These are phyloP conservation scores for Carcharodon carcharias DNA, from an alignment of 2,797 vertebrate genomes.

Conservation along the genomic window DNA sequence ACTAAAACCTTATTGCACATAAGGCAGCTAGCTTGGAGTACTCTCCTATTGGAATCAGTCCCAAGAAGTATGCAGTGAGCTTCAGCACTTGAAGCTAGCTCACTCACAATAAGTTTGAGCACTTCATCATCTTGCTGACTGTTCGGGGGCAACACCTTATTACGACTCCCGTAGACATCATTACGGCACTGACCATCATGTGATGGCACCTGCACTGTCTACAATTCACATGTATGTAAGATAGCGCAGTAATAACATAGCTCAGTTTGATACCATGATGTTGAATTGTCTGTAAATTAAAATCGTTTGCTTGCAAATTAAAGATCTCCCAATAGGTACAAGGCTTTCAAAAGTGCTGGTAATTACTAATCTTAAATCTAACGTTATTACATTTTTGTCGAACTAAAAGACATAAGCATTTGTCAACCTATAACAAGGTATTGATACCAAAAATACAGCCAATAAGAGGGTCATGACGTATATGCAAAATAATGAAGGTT, in stretches of 20 bases:
- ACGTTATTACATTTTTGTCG: background rate
- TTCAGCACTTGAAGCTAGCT: background rate
- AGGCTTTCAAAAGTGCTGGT: slow-evolving; percentile 20
- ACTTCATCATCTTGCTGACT: background rate
- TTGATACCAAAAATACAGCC: background rate
- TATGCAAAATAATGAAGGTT: background rate
- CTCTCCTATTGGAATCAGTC: background rate
- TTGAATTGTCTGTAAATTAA: slow-evolving; percentile 30
- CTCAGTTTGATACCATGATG: background rate
- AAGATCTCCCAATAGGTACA: slow-evolving; percentile 7
- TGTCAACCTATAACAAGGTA: background rate
- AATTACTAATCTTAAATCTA: slow-evolving; percentile 30
- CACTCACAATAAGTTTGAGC: background rate
- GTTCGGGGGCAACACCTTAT: background rate
- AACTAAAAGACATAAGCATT: slow-evolving; percentile 19
- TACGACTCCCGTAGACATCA: background rate
- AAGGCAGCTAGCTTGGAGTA: background rate
- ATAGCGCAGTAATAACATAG: background rate
- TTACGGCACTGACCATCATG: background rate
- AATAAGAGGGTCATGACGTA: background rate
- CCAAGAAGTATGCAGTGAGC: background rate
- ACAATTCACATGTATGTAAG: background rate
- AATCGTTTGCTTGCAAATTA: slow-evolving; percentile 30
- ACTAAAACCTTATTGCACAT: background rate
- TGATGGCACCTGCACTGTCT: background rate